These are phyloP conservation scores for Siphamia tubifer DNA, from an alignment of 2,113 vertebrate genomes.

Conservation along the genomic window DNA sequence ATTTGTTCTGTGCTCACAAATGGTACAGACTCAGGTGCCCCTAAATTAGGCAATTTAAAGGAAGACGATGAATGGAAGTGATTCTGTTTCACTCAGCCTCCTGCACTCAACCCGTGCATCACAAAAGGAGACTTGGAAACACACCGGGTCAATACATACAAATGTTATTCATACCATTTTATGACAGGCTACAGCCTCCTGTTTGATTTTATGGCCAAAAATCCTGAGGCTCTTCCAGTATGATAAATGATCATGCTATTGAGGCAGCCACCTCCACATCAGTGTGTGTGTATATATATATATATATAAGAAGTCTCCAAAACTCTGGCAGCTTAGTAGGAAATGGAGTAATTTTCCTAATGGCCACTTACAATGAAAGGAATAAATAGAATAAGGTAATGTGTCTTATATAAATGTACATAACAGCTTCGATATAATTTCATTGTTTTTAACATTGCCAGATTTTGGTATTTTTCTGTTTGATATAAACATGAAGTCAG, in stretches of 20 bases:
- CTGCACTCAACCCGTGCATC: slow-evolving; percentile 12
- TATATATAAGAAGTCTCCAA: slow-evolving; percentile 20
- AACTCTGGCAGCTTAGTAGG: slow-evolving; percentile 11
- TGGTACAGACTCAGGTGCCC: neutral
- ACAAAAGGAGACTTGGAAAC: neutral
- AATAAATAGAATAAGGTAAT: slow-evolving; percentile 9
- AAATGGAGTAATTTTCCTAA: slow-evolving; percentile 30
- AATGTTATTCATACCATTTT: slow-evolving; percentile 6
- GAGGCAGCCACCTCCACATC: slow-evolving; percentile 9
- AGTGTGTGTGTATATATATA: no score
- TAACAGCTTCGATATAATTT: no score
- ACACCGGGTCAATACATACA: slow-evolving; percentile 22
- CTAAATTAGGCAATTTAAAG: neutral
- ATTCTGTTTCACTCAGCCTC: neutral
- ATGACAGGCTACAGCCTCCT: neutral
- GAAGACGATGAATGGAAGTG: neutral
- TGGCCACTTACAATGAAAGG: slow-evolving; percentile 17
- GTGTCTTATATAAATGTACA: no score
- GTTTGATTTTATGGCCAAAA: neutral
- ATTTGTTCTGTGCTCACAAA: neutral
- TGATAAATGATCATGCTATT: neutral
- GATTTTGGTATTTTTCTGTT: neutral
- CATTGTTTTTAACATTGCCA: slow-evolving; percentile 5
- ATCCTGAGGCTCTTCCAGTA: slow-evolving; percentile 10
- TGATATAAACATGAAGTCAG: neutral